phyloP scores from a whole-genome alignment of 2,888 invertebrate genomes.

The Sthenelais limicola region DNA sequence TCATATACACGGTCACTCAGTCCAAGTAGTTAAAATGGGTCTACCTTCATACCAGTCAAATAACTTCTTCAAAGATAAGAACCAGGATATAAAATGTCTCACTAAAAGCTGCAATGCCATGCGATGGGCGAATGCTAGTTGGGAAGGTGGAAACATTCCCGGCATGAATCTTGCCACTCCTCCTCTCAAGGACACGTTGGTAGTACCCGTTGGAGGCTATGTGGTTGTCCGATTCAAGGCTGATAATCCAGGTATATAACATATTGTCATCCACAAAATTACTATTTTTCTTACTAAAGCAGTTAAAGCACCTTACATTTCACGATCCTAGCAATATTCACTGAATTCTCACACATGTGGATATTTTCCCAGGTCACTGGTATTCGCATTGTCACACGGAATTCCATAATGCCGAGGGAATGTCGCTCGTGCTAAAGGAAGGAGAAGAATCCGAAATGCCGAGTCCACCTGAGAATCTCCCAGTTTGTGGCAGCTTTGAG shows the following conservation, averaged over 20 bases:
- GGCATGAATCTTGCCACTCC: not conserved
- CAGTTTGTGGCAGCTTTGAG: not conserved
- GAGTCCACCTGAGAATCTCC: not conserved
- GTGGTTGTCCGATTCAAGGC: not conserved
- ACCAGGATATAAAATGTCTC: not conserved
- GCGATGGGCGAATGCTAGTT: not conserved
- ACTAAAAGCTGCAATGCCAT: not conserved
- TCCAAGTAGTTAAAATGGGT: not conserved
- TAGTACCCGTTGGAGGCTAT: not conserved
- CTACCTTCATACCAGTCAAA: not conserved
- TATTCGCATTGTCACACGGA: not conserved
- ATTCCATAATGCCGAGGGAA: not conserved
- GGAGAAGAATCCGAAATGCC: constrained; percentile 3
- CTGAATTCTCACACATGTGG: too few species aligned
- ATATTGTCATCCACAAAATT: too few species aligned
- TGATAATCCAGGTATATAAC: not conserved
- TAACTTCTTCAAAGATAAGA: not conserved
- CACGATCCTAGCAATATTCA: too few species aligned
- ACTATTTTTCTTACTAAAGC: too few species aligned
- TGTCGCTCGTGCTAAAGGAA: not conserved
- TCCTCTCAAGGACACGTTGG: not conserved
- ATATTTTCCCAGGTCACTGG: constrained; percentile 6
- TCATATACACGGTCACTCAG: not conserved
- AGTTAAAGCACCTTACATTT: too few species aligned
- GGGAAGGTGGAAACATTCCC: not conserved